Evolutionary conservation across 2,113 vertebrate genomes (phyloP), one percentile per base, ranked within the genome.

Genomic region (Circaetus gallicus): DNA sequence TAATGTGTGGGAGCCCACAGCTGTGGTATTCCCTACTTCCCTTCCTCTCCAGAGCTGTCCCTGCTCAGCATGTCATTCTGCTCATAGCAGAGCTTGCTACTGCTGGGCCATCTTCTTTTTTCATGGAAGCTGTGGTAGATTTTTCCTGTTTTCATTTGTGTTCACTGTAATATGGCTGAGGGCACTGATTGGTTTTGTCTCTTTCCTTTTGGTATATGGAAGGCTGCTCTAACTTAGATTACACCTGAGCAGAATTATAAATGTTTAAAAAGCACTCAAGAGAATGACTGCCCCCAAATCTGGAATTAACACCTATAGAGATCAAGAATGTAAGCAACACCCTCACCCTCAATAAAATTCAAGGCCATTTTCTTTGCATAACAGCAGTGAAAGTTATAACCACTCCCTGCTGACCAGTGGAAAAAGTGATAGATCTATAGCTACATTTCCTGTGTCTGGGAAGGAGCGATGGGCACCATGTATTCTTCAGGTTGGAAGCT

Each of bases 381-480:
- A 9, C n/a, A 25, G 5, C 71, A 16, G 58, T 3, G 17, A 6
- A 20, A 53, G 67, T 34, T 38, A 43, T 16, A 17, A 56, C 8
- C 22, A 3, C 7, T 49, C 29, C 32, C 63, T 38, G 71, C 62
- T 65, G 53, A 22, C 40, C 34, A 7, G 19, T 28, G 49, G 38
- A 8, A 43, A 85, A 65, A 6, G 28, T 36, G 32, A 29, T 2
- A 70, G 50, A n/a, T 34, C 53, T 47, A 3, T 15, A 67, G 29
- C 36, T 67, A 7, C 21, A 3, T 11, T 32, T 29, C 29, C 16
- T 10, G 2, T 1, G 5, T 5, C 50, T 52, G 65, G 50, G 85
- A 63, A 78, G 42, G 22, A 73, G 36, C 0, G 6, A 4, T 7
- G 32, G 38, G 45, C 42, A 6, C 47, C 6, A 1, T 2, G 26